phyloP scores from a whole-genome alignment of 2,113 vertebrate species.

The Cepphus grylle region DNA sequence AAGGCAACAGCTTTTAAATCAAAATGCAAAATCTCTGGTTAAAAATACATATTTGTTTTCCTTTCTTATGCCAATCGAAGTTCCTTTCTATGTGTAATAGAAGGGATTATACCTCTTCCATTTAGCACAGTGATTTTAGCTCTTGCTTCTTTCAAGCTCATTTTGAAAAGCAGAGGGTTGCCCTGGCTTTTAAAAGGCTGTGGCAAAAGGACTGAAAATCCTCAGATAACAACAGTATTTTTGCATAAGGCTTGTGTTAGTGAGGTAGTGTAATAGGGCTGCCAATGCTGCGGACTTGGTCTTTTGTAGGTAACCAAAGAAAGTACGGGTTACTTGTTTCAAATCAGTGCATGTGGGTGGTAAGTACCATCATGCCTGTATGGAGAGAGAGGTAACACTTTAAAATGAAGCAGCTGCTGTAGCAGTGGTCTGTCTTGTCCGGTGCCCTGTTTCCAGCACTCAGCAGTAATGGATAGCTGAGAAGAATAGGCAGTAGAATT shows the following conservation, averaged over 20 bases:
- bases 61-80: not conserved
- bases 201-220: not conserved
- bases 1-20: not conserved
- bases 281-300: rapidly evolving
- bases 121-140: not conserved
- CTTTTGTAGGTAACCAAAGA: not conserved
- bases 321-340: not conserved
- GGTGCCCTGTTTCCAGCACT: not conserved
- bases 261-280: not conserved
- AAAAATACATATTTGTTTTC: not conserved
- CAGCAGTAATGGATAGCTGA: not conserved
- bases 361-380: not conserved
- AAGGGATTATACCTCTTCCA: not conserved
- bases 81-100: not conserved
- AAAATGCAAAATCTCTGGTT: not conserved
- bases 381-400: not conserved
- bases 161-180: not conserved
- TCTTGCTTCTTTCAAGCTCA: not conserved
- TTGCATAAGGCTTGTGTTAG: not conserved
- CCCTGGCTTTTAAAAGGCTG: not conserved
- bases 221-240: not conserved
- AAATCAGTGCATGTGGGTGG: not conserved
- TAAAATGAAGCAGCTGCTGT: not conserved
- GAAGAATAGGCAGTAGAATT: not conserved
- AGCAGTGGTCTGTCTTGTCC: not conserved